phyloP scores from a whole-genome alignment of 2,888 invertebrate genomes.

The Nomada goodeniana region DNA sequence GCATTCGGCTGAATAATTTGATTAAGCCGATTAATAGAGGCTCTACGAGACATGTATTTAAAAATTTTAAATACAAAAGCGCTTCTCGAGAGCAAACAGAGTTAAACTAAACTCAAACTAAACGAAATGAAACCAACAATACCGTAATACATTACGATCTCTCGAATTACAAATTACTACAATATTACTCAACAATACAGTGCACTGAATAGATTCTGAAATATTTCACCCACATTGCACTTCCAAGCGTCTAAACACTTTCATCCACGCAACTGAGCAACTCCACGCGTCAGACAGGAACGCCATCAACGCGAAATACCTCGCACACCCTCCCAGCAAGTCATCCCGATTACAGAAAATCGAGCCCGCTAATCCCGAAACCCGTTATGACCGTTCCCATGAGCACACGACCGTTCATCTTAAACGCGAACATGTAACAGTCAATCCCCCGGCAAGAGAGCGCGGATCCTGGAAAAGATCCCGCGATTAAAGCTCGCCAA shows the following conservation, averaged over 20 bases:
- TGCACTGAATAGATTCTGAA: not conserved
- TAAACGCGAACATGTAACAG: not conserved
- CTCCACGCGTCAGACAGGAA: not conserved
- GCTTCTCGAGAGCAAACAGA: no score
- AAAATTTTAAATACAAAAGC: no score
- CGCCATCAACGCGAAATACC: not conserved
- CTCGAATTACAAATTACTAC: no score
- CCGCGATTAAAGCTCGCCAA: not conserved
- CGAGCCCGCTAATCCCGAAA: constrained; percentile 8
- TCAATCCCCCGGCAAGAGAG: not conserved
- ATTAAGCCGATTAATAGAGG: no score
- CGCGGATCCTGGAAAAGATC: not conserved
- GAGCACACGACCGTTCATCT: not conserved
- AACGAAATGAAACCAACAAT: no score
- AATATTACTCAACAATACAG: no score
- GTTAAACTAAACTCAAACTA: no score
- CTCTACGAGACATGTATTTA: no score
- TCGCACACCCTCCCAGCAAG: not conserved
- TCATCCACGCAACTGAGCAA: not conserved
- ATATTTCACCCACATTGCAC: not conserved
- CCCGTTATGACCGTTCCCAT: constrained; percentile 11
- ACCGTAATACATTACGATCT: no score
- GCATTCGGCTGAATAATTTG: no score
- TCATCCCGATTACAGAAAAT: constrained; percentile 14
- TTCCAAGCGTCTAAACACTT: not conserved